phyloP scores from a whole-genome alignment of 2,888 invertebrate species.

The Stenurella melanura region DNA sequence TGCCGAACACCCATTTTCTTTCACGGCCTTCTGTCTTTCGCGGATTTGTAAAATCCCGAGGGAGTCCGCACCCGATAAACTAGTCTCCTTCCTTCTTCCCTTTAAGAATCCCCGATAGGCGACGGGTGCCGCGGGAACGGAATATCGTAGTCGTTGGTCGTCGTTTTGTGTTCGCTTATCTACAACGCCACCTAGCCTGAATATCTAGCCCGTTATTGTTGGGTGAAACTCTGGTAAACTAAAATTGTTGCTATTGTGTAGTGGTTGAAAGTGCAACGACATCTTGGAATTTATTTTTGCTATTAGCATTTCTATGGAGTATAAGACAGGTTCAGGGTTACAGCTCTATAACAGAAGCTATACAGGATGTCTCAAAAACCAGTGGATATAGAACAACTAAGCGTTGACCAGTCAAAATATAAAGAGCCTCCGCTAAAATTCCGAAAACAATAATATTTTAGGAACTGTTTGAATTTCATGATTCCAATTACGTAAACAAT shows the following conservation, averaged over 20 bases:
- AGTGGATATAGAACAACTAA: no score
- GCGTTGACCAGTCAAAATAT: no score
- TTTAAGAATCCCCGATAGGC: not conserved
- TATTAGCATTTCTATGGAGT: not conserved
- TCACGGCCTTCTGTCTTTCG: constrained; percentile 15
- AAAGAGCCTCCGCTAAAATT: no score
- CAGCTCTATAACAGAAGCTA: not conserved
- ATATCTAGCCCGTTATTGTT: not conserved
- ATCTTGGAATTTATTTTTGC: not conserved
- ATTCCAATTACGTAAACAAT: no score
- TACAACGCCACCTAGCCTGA: constrained; percentile 5
- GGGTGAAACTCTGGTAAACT: not conserved
- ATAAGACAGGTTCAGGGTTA: not conserved
- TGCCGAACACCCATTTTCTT: not conserved
- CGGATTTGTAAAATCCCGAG: constrained; percentile 24
- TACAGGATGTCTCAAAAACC: no score
- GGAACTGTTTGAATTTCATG: no score
- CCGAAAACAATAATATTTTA: no score
- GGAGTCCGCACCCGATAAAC: constrained; percentile 16
- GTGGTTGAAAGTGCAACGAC: not conserved
- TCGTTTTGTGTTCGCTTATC: not conserved
- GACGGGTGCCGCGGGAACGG: not conserved
- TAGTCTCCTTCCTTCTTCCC: constrained; percentile 2
- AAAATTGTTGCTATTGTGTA: constrained; percentile 1
- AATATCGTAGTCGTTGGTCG: not conserved